phyloP scores from a whole-genome alignment of 1,140 invertebrate genomes.

The Drosophila ohnishii region DNA sequence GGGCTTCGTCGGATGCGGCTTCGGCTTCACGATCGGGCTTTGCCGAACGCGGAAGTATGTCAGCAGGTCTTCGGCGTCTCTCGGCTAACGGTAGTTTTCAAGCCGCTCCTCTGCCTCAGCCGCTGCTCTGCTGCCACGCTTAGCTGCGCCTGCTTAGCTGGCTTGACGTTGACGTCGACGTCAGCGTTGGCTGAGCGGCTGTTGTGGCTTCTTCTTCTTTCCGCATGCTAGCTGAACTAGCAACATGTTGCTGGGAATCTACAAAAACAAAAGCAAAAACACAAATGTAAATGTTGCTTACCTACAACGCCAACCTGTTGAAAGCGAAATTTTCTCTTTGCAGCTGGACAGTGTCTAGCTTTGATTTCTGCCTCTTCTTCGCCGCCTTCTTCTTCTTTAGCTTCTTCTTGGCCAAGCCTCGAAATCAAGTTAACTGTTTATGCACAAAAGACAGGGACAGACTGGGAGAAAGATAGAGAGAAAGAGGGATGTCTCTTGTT shows the following conservation, averaged over 20 bases:
- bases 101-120: constrained; percentile 21
- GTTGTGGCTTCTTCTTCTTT: constrained; percentile 39
- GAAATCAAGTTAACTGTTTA: constrained; percentile 72
- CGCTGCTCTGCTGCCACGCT: constrained; percentile 56
- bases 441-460: constrained; percentile 53
- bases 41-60: constrained; percentile 83
- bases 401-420: constrained; percentile 65
- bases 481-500: constrained; percentile 48
- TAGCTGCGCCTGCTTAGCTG: constrained; percentile 75
- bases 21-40: constrained; percentile 36
- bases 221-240: constrained; percentile 54
- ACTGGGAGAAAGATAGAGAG: constrained; percentile 13
- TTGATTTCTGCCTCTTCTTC: constrained; percentile 43
- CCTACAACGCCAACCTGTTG: constrained; percentile 77
- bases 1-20: constrained; percentile 33
- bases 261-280: constrained; percentile 10
- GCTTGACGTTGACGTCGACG: constrained; percentile 24
- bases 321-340: constrained; percentile 81
- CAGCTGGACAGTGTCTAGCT: constrained; percentile 67
- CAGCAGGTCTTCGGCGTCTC: constrained; percentile 77
- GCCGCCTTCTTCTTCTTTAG: constrained; percentile 46
- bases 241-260: constrained; percentile 61
- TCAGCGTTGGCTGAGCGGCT: constrained; percentile 14
- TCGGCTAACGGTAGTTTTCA: constrained; percentile 82
- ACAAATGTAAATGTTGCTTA: constrained; percentile 30